Evolutionary conservation across 37 sponge, comb jelly and placozoan species (phyloP).

Genomic region (Dysidea cf. avara): DNA sequence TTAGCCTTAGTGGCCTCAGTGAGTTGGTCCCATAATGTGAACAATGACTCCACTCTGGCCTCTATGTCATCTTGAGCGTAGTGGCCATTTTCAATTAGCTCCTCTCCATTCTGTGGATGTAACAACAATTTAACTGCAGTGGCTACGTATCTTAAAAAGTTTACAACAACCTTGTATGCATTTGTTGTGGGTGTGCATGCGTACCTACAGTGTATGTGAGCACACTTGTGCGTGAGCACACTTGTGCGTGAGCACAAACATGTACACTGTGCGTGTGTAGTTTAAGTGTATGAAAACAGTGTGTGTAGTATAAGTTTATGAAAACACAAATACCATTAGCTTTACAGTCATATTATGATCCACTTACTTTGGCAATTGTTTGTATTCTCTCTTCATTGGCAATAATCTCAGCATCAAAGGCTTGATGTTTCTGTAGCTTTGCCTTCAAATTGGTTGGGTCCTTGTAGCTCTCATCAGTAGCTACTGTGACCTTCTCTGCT

Average conservation of each 20-base stretch:
- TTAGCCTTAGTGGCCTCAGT: conserved; percentile 60
- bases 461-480: conserved; percentile 83
- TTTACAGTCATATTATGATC: background rate
- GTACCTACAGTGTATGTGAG: too few relatives aligned
- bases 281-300: background rate
- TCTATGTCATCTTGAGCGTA: conserved; percentile 82
- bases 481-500: conserved; percentile 81
- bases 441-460: conserved; percentile 88
- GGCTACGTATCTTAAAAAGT: background rate
- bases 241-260: background rate
- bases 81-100: conserved; percentile 66
- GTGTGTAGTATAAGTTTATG: background rate
- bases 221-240: too few relatives aligned
- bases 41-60: conserved; percentile 49
- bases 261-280: conserved; percentile 11
- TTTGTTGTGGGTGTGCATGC: too few relatives aligned
- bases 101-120: conserved; percentile 65
- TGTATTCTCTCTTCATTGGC: conserved; percentile 84
- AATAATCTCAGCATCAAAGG: conserved; percentile 87
- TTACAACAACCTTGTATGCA: too few relatives aligned
- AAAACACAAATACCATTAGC: too few relatives aligned
- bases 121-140: background rate
- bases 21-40: conserved; percentile 70
- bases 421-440: conserved; percentile 87
- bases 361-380: conserved; percentile 64